A percentile compares a stretch with the other conserved stretches of the same genome.
Evolutionary conservation across 2,113 vertebrate species (phyloP).

Genomic region (Parotia lawesii): DNA sequence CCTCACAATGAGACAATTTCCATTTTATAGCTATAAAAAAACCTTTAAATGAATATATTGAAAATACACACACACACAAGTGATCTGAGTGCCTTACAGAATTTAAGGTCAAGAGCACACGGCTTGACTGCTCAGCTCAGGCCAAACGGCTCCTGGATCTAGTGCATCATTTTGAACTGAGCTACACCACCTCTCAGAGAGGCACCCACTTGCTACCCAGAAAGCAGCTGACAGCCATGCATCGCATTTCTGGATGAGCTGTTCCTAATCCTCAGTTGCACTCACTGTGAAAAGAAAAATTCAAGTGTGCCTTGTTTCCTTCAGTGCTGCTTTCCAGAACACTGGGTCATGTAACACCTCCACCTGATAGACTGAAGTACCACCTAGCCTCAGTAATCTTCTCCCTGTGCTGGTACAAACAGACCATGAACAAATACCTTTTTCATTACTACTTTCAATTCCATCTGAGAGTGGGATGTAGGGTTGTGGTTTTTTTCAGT

Average conservation of each 20-base stretch:
- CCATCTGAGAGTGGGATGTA: background rate
- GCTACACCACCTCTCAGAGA: background rate
- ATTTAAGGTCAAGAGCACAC: background rate
- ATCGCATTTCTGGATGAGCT: background rate
- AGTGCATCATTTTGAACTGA: background rate
- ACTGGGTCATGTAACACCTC: background rate
- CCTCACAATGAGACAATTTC: background rate
- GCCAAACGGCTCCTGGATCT: background rate
- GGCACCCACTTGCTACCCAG: background rate
- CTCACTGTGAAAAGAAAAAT: background rate
- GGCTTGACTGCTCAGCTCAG: background rate
- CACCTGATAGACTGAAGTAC: background rate
- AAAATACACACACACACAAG: background rate
- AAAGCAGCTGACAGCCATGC: background rate
- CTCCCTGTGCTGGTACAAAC: background rate
- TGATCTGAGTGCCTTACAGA: background rate
- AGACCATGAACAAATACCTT: background rate
- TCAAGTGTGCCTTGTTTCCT: background rate
- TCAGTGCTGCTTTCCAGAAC: background rate
- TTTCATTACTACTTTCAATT: background rate
- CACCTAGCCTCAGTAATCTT: background rate
- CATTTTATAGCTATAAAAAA: background rate
- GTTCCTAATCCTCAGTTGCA: background rate
- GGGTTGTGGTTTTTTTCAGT: background rate
- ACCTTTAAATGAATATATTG: background rate